A percentile compares a stretch with the other conserved stretches of the same genome.
Conservation (phyloP, 2,797 vertebrate genomes). For the Gobio occitaniae region DNA sequence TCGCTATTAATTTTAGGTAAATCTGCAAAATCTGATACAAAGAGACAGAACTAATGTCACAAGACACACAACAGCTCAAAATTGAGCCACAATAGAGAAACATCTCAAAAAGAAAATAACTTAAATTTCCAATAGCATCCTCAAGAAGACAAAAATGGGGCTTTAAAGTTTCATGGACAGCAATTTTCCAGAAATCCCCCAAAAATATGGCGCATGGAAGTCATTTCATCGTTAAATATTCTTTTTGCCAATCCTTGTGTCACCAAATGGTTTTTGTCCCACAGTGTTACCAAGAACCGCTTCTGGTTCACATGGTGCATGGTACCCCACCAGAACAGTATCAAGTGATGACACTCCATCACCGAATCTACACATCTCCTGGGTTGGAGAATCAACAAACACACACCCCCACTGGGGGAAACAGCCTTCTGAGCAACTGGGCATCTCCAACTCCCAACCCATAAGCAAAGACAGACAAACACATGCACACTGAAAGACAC, state of each 20-base stretch:
- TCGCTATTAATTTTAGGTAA: constrained; percentile 18
- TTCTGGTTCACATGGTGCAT: constrained; percentile 36
- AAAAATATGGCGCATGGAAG: constrained; percentile 30
- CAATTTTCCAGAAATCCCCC: constrained; percentile 23
- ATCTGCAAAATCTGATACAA: constrained; percentile 39
- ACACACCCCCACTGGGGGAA: constrained; percentile 69
- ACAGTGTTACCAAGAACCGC: constrained; percentile 6
- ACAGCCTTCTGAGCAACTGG: constrained; percentile 59
- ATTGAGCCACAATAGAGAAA: constrained; percentile 62
- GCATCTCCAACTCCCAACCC: constrained; percentile 54
- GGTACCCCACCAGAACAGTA: constrained; percentile 42
- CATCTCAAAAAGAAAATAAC: constrained; percentile 60
- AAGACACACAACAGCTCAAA: constrained; percentile 56
- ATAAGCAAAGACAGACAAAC: constrained; percentile 56
- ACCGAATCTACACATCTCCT: constrained; percentile 56
- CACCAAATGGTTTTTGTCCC: constrained; percentile 14
- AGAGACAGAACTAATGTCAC: constrained; percentile 52
- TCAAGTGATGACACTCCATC: constrained; percentile 56
- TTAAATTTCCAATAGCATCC: constrained; percentile 44
- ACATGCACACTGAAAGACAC: constrained; percentile 62
- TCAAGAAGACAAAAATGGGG: constrained; percentile 48
- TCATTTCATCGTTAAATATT: constrained; percentile 16
- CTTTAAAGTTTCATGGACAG: constrained; percentile 26
- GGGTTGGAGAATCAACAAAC: constrained; percentile 53
- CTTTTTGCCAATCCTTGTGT: background rate